phyloP scores from a whole-genome alignment of 2,113 vertebrate genomes.

The Stercorarius parasiticus region DNA sequence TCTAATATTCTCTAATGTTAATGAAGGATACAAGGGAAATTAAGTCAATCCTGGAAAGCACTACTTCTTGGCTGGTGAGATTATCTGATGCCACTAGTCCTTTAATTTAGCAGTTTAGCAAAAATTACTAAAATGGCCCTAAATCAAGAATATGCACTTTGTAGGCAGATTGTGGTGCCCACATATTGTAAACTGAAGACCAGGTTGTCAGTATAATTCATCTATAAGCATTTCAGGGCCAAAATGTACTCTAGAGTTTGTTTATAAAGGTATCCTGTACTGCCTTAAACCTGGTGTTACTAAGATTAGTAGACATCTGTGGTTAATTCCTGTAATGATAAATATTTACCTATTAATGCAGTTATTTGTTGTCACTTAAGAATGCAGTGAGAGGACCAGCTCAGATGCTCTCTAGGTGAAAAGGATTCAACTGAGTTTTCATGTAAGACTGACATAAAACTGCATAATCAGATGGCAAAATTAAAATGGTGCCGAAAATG shows the following conservation, averaged over 20 bases:
- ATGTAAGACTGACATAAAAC: neutral
- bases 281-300: neutral
- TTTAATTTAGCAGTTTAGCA: neutral
- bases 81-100: neutral
- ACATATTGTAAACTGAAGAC: neutral
- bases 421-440: neutral
- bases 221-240: neutral
- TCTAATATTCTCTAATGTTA: neutral
- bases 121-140: neutral
- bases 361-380: neutral
- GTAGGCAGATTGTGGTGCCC: neutral
- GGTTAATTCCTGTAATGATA: neutral
- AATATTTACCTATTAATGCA: neutral
- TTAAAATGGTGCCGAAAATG: neutral
- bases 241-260: neutral
- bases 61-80: neutral
- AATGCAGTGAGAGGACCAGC: neutral
- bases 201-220: neutral
- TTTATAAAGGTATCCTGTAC: neutral
- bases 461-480: constrained; percentile 1
- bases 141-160: neutral
- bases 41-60: neutral
- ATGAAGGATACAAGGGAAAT: neutral
- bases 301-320: neutral
- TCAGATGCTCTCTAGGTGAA: neutral